A percentile compares a stretch with the other conserved stretches of the same genome.
Evolutionary conservation across 2,888 invertebrate genomes (phyloP).

Genomic region (Chesias legatella): DNA sequence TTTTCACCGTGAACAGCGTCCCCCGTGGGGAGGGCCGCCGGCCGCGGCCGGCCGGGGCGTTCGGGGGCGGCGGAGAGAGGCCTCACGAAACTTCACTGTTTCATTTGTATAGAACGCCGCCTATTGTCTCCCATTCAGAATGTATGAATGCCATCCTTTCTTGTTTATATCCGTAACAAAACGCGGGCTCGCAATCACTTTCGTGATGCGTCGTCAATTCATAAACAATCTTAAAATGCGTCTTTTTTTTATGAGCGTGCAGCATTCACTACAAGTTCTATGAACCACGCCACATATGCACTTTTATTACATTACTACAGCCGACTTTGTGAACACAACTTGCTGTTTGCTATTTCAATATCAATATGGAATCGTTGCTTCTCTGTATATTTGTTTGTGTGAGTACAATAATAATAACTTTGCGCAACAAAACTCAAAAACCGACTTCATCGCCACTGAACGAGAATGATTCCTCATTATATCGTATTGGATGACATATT

Average conservation of each 20-base stretch:
- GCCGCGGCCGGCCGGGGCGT: too few species aligned
- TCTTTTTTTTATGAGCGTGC: slow-evolving; percentile 8
- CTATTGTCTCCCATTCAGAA: slow-evolving; percentile 4
- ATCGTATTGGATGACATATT: too few species aligned
- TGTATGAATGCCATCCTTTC: slow-evolving; percentile 6
- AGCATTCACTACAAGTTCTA: slow-evolving; percentile 11
- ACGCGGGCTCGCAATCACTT: slow-evolving; percentile 4
- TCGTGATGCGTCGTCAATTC: slow-evolving; percentile 12
- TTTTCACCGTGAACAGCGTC: too few species aligned
- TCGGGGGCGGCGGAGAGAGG: slow-evolving; percentile 5
- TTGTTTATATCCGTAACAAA: slow-evolving; percentile 2
- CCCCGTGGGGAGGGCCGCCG: too few species aligned
- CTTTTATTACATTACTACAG: slow-evolving; percentile 8
- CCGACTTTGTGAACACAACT: slow-evolving; percentile 1
- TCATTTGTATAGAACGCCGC: slow-evolving; percentile 9
- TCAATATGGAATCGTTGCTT: too few species aligned
- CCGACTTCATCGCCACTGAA: too few species aligned
- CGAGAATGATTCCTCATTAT: too few species aligned
- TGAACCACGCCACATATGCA: slow-evolving; percentile 5
- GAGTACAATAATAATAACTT: too few species aligned
- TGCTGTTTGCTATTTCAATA: background rate
- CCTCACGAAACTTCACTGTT: slow-evolving; percentile 1
- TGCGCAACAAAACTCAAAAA: too few species aligned
- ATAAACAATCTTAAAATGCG: slow-evolving; percentile 9
- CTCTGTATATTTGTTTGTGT: too few species aligned